Conservation (phyloP, 2,888 invertebrate species). For the Hymenopus coronatus region DNA sequence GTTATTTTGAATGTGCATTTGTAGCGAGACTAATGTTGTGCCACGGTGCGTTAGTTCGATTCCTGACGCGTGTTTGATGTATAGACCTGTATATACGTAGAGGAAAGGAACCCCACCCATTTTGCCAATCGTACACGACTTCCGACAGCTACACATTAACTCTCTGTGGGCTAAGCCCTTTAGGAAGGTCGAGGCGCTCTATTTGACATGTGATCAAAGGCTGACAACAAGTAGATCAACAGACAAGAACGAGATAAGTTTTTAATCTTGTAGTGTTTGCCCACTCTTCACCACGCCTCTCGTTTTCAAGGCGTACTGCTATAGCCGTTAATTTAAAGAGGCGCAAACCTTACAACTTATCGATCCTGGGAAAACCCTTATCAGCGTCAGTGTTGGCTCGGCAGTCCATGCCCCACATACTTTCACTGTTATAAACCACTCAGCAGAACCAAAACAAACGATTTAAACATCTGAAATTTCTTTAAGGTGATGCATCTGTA, state of each 20-base stretch:
- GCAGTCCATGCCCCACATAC: too few relatives aligned
- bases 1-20: too few relatives aligned
- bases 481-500: too few relatives aligned
- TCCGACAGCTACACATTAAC: background rate
- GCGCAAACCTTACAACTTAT: background rate
- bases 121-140: background rate
- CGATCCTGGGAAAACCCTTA: background rate
- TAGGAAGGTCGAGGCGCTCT: background rate
- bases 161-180: background rate
- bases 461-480: too few relatives aligned
- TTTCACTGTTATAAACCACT: too few relatives aligned
- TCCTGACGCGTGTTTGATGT: too few relatives aligned
- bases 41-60: too few relatives aligned
- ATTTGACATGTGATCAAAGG: background rate
- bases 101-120: background rate
- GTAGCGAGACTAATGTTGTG: too few relatives aligned
- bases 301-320: too few relatives aligned
- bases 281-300: too few relatives aligned
- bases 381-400: background rate
- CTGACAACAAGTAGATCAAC: background rate
- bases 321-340: background rate
- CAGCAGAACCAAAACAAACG: too few relatives aligned
- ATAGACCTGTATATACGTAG: background rate
- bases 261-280: background rate
- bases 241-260: background rate